Percentiles rank a stretch among this genome's conserved stretches.
Evolutionary conservation across 1,140 invertebrate genomes (phyloP).

Genomic region (Andricus grossulariae): DNA sequence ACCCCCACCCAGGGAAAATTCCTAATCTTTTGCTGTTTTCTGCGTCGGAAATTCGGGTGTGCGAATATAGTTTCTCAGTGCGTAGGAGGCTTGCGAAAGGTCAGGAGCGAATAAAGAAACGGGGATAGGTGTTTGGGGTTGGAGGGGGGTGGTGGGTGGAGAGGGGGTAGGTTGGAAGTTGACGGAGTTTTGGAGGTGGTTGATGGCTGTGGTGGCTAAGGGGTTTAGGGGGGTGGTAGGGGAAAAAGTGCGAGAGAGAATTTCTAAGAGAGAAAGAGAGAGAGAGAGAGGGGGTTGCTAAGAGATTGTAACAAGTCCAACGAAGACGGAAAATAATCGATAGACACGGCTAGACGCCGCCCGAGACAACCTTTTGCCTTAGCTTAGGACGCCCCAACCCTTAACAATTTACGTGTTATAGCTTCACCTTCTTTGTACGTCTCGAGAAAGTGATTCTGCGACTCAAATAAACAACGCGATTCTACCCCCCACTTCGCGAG

Average conservation of each 20-base stretch:
- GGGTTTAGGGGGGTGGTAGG: constrained; percentile 32
- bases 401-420: constrained; percentile 64
- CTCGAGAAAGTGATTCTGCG: constrained; percentile 21
- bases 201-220: not conserved
- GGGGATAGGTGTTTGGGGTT: constrained; percentile 29
- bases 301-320: constrained; percentile 59
- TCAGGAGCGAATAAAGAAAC: constrained; percentile 64
- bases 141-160: constrained; percentile 27
- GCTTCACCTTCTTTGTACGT: constrained; percentile 10
- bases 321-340: constrained; percentile 73
- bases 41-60: not conserved
- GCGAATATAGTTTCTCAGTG: constrained; percentile 32
- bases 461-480: constrained; percentile 6
- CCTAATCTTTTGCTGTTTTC: not conserved
- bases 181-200: constrained; percentile 2
- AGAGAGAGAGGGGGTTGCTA: constrained; percentile 39
- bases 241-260: constrained; percentile 39
- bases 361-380: constrained; percentile 75
- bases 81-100: constrained; percentile 71
- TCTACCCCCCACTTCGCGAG: not conserved
- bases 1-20: not conserved
- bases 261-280: constrained; percentile 13
- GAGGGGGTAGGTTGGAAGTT: constrained; percentile 34
- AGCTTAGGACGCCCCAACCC: constrained; percentile 70
- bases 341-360: constrained; percentile 75